A percentile compares a stretch with the other conserved stretches of the same genome.
These are phyloP conservation scores for Apodemus sylvaticus DNA, from an alignment of 2,113 vertebrate species.

Conservation along the genomic window DNA sequence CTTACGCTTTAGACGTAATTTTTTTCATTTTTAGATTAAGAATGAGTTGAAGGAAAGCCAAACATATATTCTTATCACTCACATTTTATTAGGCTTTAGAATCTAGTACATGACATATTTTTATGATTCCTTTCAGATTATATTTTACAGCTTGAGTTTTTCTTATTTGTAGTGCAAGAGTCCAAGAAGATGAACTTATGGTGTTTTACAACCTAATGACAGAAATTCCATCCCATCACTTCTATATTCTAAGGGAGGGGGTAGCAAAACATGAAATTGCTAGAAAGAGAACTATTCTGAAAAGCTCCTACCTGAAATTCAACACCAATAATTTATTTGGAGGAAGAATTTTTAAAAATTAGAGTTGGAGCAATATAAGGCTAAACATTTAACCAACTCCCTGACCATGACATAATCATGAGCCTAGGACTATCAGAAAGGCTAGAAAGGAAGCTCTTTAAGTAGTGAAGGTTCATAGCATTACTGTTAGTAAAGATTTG, in stretches of 20 bases:
- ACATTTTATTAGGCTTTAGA: slow-evolving; percentile 49
- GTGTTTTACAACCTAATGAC: background rate
- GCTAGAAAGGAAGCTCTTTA: background rate
- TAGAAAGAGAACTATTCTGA: background rate
- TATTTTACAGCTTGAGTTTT: background rate
- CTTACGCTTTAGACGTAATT: background rate
- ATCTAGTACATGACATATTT: background rate
- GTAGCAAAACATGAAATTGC: background rate
- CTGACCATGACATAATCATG: background rate
- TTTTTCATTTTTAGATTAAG: background rate
- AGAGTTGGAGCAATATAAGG: background rate
- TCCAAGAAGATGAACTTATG: background rate
- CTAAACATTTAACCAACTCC: background rate
- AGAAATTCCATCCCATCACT: background rate
- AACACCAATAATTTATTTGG: background rate
- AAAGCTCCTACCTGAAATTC: background rate
- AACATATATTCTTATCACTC: slow-evolving; percentile 40
- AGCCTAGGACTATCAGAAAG: background rate
- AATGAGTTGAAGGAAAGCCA: slow-evolving; percentile 22
- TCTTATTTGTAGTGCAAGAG: background rate
- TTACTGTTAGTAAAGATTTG: background rate
- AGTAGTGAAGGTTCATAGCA: background rate
- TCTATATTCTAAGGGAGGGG: background rate
- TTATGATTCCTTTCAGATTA: background rate
- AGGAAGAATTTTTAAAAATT: background rate